phyloP scores from a whole-genome alignment of 2,888 invertebrate genomes.

The Tanaodytes sp. region DNA sequence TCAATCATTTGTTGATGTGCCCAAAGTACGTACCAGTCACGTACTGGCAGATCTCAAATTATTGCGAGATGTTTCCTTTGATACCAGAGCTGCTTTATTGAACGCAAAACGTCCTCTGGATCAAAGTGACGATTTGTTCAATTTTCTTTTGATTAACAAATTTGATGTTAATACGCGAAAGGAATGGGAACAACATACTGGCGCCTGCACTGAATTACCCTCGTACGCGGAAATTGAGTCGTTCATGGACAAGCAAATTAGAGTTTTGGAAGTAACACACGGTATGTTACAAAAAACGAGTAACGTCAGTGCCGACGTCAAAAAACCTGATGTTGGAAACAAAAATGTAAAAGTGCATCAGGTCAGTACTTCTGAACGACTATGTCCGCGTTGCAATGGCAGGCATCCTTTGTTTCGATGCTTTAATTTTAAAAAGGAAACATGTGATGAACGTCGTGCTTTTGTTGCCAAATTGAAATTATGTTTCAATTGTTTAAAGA shows the following conservation, averaged over 20 bases:
- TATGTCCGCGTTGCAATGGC: conserved; percentile 7
- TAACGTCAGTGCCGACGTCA: too few species aligned
- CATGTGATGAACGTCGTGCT: too few species aligned
- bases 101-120: background rate
- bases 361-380: background rate
- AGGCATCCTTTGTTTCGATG: conserved; percentile 20
- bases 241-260: background rate
- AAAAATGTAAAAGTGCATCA: background rate
- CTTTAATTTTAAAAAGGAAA: conserved; percentile 4
- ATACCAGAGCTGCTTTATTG: background rate
- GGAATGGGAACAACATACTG: background rate
- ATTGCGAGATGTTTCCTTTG: background rate
- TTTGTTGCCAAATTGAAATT: background rate
- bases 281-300: background rate
- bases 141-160: background rate
- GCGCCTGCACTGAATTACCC: background rate
- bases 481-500: conserved; percentile 9
- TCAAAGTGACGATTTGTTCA: conserved; percentile 1
- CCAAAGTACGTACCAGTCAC: background rate
- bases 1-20: background rate
- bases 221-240: background rate
- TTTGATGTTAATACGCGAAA: background rate
- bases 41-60: background rate
- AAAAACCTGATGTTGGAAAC: too few species aligned
- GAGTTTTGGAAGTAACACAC: background rate